Evolutionary conservation across 2,888 invertebrate species (phyloP), one percentile per base, ranked within the genome.

Genomic region (Zygaena filipendulae): DNA sequence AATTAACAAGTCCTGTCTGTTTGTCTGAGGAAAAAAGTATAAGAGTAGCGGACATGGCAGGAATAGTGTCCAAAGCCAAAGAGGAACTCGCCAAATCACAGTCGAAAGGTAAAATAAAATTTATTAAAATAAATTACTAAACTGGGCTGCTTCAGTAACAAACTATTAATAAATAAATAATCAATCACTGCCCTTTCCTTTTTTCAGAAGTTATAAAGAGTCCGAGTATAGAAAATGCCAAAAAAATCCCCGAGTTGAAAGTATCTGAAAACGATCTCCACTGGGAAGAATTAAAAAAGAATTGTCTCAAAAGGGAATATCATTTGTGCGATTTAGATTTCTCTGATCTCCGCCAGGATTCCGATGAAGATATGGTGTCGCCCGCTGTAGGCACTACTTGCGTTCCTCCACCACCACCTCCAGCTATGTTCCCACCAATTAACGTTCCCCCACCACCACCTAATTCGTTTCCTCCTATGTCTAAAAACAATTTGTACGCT

Each of bases 281-380:
- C 52, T 98, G 98, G 97, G 97, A 97, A 54, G 92, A 94, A 53
- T 67, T 97, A 2, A 59, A 55, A 36, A 87, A 90, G 27, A 86
- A 88, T 20, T 87, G 87, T 39, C 80, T 91, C 45, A 83, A 87
- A 35, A 80, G 92, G 38, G 87, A 90, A 37, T 79, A 93, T 58
- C 87, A 91, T 40, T 83, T 95, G 25, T 95, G 97, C 61, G 97
- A 98, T 69, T 83, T 98, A 52, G 98, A 99, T 69, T 99, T 99
- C 68, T 95, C 95, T 7, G 97, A 98, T 67, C 82, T 99, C 29
- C 86, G 85, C 27, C 87, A 87, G 18, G 93, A 92, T 30, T 96
- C 97, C 42, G 97, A 97, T 57, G 86, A 88, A 30, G 92, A 93
- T 52, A 82, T 88, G 33, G 59, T 87, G 23, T 86, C 87, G 2